Conservation (phyloP, 2,797 vertebrate genomes). For the Eospalax fontanierii region DNA sequence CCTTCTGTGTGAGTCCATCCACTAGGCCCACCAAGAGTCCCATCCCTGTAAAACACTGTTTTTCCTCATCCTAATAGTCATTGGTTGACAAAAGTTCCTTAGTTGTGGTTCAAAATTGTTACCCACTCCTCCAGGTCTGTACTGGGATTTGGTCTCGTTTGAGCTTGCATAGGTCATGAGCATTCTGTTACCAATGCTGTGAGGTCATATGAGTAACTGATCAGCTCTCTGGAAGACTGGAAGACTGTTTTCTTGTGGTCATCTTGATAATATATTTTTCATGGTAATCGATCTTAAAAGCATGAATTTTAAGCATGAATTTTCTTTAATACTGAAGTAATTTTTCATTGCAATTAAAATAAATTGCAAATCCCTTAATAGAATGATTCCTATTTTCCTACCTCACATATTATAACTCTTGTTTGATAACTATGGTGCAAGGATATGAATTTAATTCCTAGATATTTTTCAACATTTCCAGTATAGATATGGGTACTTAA, state of each 20-base stretch:
- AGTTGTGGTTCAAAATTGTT: too few relatives aligned
- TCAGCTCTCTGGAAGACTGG: too few relatives aligned
- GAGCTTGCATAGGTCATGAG: too few relatives aligned
- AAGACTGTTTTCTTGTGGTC: not conserved
- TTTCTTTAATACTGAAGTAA: not conserved
- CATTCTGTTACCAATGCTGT: too few relatives aligned
- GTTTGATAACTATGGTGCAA: not conserved
- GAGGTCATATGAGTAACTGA: too few relatives aligned
- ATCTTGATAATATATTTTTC: not conserved
- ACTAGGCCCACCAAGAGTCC: too few relatives aligned
- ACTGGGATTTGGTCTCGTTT: too few relatives aligned
- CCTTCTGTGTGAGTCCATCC: too few relatives aligned
- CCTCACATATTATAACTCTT: not conserved
- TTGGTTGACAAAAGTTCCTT: too few relatives aligned
- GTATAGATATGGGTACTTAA: not conserved
- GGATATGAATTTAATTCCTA: not conserved
- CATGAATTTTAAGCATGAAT: not conserved
- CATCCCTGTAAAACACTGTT: too few relatives aligned
- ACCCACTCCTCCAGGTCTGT: too few relatives aligned
- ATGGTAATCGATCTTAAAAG: not conserved
- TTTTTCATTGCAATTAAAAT: conserved; percentile 14
- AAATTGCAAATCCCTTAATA: not conserved
- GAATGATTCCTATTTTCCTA: not conserved
- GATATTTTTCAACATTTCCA: not conserved
- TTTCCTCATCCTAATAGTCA: too few relatives aligned